Conservation (phyloP, 2,113 vertebrate species). For the Syngnathoides biaculeatus region DNA sequence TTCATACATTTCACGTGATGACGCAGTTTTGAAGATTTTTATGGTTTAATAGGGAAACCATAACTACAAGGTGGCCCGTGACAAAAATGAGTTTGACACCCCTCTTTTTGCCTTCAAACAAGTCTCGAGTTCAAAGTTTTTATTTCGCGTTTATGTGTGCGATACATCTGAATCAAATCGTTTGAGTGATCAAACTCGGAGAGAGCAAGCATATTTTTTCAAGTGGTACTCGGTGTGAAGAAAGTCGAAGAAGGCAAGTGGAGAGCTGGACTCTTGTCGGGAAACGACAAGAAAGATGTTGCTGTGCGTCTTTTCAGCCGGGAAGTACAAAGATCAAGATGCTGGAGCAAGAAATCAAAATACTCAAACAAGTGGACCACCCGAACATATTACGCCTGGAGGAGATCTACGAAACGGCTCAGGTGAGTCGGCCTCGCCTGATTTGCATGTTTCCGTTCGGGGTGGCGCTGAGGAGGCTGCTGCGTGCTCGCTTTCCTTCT, state of each 20-base stretch:
- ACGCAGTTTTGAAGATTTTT: no score
- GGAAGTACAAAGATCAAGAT: constrained; percentile 79
- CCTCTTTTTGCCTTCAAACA: no score
- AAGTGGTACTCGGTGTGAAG: neutral
- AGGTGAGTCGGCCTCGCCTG: constrained; percentile 69
- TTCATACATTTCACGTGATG: no score
- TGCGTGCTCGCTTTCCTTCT: constrained; percentile 42
- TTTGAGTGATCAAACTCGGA: no score
- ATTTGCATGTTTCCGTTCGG: neutral
- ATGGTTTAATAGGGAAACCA: no score
- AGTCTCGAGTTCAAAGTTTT: no score
- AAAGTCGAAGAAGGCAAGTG: neutral
- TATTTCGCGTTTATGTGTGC: no score
- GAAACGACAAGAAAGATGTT: constrained; percentile 11
- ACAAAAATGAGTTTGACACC: no score
- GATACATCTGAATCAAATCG: no score
- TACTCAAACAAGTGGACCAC: constrained; percentile 80
- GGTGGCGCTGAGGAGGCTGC: constrained; percentile 14
- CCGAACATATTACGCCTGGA: constrained; percentile 81
- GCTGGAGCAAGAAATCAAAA: constrained; percentile 80
- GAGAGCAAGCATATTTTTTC: no score
- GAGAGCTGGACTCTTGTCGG: constrained; percentile 18
- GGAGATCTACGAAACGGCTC: constrained; percentile 78
- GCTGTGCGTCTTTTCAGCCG: constrained; percentile 67
- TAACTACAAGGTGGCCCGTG: no score